phyloP scores from a whole-genome alignment of 1,140 invertebrate genomes.

The Neodiprion virginianus region DNA sequence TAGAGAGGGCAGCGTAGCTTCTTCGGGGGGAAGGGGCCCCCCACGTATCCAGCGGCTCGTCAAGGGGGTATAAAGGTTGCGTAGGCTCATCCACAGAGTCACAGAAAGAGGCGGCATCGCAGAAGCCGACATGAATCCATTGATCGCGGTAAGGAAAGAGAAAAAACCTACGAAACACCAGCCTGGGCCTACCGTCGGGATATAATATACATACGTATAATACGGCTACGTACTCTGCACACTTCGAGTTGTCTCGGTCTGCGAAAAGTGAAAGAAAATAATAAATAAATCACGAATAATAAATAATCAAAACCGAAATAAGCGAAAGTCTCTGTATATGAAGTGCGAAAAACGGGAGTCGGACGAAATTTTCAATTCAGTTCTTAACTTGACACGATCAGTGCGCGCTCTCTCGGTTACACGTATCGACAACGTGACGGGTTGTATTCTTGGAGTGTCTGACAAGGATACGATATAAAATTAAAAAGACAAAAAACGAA shows the following conservation, averaged over 20 bases:
- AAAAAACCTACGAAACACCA: not conserved
- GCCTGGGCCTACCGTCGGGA: too few species aligned
- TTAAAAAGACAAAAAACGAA: not conserved
- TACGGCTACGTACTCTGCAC: not conserved
- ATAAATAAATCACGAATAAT: not conserved
- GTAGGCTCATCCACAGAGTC: constrained; percentile 56
- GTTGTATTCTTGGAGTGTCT: not conserved
- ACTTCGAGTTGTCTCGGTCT: not conserved
- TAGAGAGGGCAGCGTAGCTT: constrained; percentile 46
- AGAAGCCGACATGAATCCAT: constrained; percentile 62
- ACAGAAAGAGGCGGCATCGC: constrained; percentile 61
- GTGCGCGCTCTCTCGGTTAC: not conserved
- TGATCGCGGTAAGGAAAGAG: constrained; percentile 57
- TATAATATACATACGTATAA: too few species aligned
- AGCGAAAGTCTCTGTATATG: not conserved
- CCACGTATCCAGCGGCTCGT: constrained; percentile 37
- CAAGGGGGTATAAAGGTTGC: constrained; percentile 56
- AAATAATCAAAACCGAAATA: not conserved
- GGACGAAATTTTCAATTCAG: not conserved
- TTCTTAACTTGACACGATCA: not conserved
- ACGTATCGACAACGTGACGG: not conserved
- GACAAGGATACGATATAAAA: not conserved
- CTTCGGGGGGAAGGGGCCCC: constrained; percentile 41
- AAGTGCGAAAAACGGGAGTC: not conserved
- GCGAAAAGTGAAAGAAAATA: not conserved